These are phyloP conservation scores for Forbesichthys papilliferus DNA, from an alignment of 2,113 vertebrate genomes.

Conservation along the genomic window DNA sequence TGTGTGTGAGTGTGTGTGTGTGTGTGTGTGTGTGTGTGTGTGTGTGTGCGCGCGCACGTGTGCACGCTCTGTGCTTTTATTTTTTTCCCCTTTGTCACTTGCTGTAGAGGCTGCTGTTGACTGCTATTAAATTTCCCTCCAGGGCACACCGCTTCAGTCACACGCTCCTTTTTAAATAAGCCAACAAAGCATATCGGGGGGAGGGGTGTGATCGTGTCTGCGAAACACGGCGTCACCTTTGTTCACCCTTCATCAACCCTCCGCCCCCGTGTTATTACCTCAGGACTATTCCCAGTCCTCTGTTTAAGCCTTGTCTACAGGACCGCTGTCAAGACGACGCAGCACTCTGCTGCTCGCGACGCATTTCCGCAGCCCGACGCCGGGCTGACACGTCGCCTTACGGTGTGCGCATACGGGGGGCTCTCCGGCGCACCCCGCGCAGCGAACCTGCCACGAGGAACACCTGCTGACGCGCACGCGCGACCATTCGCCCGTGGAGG, in stretches of 20 bases:
- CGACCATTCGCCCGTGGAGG: constrained; percentile 47
- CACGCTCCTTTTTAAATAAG: constrained; percentile 71
- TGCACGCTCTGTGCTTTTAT: constrained; percentile 28
- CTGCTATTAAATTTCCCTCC: constrained; percentile 76
- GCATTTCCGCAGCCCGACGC: constrained; percentile 38
- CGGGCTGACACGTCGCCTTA: constrained; percentile 65
- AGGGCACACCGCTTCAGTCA: constrained; percentile 66
- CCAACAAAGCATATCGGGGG: constrained; percentile 75
- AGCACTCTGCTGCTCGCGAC: constrained; percentile 63
- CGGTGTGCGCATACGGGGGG: constrained; percentile 56
- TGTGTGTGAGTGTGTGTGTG: constrained; percentile 46
- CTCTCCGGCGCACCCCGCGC: constrained; percentile 11
- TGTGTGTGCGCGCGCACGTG: constrained; percentile 34
- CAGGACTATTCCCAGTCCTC: constrained; percentile 74
- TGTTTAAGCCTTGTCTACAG: constrained; percentile 75
- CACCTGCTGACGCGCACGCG: background rate
- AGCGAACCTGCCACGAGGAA: constrained; percentile 33
- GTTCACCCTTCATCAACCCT: constrained; percentile 77
- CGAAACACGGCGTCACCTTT: constrained; percentile 76
- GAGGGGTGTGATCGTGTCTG: constrained; percentile 52
- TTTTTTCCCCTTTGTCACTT: constrained; percentile 48
- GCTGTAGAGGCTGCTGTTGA: constrained; percentile 70
- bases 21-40: constrained; percentile 57
- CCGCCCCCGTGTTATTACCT: constrained; percentile 70
- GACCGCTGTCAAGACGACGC: constrained; percentile 62